These are phyloP conservation scores for Phalacrocorax pelagicus DNA, from an alignment of 2,113 vertebrate genomes.

Conservation along the genomic window DNA sequence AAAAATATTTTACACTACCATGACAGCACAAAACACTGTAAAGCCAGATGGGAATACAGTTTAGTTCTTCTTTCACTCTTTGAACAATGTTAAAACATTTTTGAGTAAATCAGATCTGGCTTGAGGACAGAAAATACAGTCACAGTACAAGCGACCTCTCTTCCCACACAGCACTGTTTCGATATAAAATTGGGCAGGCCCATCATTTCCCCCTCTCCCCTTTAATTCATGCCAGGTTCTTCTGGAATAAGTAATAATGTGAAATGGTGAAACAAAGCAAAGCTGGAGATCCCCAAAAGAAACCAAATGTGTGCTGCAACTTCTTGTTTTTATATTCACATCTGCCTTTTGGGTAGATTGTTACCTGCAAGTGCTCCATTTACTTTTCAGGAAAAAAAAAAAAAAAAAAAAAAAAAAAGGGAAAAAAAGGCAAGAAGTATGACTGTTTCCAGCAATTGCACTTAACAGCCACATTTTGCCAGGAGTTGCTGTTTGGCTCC, in stretches of 20 bases:
- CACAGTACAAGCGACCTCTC: neutral
- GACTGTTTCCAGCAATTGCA: constrained; percentile 40
- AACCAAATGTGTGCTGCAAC: neutral
- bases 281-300: neutral
- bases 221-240: neutral
- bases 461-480: neutral
- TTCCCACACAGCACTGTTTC: neutral
- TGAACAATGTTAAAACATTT: neutral
- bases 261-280: neutral
- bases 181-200: neutral
- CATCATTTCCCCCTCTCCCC: neutral
- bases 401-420: neutral
- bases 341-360: neutral
- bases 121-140: neutral
- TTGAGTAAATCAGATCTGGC: neutral
- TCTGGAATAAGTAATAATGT: neutral
- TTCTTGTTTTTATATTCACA: neutral
- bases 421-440: neutral
- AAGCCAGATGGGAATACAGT: neutral
- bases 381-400: neutral
- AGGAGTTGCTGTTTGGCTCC: neutral
- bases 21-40: neutral
- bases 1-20: neutral
- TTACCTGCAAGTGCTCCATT: neutral
- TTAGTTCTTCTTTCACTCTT: neutral